Conservation (phyloP, 2,888 invertebrate genomes). For the Cactoblastis cactorum region DNA sequence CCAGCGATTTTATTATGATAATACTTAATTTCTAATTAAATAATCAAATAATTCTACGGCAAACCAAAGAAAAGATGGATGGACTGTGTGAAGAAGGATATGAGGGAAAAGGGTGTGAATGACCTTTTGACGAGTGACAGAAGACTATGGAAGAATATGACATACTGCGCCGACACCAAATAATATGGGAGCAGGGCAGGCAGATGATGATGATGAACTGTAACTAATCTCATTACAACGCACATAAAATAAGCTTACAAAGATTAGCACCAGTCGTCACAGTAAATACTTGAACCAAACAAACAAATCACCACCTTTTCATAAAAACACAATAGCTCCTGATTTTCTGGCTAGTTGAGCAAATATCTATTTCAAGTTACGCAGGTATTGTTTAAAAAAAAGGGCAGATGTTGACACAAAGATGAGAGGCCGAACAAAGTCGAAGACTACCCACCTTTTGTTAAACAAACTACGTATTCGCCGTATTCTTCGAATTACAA, state of each 20-base stretch:
- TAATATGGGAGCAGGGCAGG: no score
- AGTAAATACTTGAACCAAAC: slow-evolving; percentile 45
- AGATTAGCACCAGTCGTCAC: slow-evolving; percentile 35
- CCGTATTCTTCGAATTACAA: slow-evolving; percentile 73
- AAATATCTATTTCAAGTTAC: slow-evolving; percentile 68
- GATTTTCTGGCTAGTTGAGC: slow-evolving; percentile 78
- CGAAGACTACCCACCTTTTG: slow-evolving; percentile 58
- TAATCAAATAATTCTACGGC: no score
- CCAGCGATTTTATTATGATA: no score
- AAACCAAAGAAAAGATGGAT: no score
- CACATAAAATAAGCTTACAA: not conserved
- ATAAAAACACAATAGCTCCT: slow-evolving; percentile 55
- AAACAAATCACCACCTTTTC: slow-evolving; percentile 55
- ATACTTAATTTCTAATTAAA: no score
- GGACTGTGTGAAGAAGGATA: no score
- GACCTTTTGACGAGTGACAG: no score
- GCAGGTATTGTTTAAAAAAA: slow-evolving; percentile 58
- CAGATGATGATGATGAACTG: no score
- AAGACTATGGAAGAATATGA: no score
- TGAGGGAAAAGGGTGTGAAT: no score
- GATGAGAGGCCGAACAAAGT: slow-evolving; percentile 55
- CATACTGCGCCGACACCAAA: no score
- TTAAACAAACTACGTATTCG: slow-evolving; percentile 69
- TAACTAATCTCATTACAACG: slow-evolving; percentile 14
- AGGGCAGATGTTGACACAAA: slow-evolving; percentile 69